Evolutionary conservation across 2,888 invertebrate genomes (phyloP).

Genomic region (Oscheius sp.): DNA sequence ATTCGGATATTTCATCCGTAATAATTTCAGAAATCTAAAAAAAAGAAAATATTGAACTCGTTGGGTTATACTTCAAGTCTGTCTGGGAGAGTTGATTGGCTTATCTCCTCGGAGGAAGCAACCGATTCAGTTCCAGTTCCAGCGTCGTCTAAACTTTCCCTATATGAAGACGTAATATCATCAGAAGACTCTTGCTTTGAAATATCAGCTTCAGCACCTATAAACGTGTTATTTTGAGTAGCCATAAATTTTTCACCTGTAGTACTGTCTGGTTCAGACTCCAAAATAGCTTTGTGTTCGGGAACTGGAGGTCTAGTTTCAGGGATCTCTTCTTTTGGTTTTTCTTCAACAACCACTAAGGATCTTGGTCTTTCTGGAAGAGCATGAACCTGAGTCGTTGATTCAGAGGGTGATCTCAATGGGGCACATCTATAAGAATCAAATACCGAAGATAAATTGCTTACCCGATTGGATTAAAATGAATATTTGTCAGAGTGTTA

Average conservation of each 20-base stretch:
- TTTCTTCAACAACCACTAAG: not conserved
- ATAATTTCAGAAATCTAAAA: conserved; percentile 46
- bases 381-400: conserved; percentile 46
- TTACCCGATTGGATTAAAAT: conserved; percentile 49
- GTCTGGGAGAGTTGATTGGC: conserved; percentile 48
- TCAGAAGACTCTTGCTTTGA: conserved; percentile 44
- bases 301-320: conserved; percentile 16
- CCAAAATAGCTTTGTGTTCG: not conserved
- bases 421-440: conserved; percentile 27
- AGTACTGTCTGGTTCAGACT: conserved; percentile 19
- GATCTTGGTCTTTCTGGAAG: conserved; percentile 31
- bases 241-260: not conserved
- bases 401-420: conserved; percentile 39
- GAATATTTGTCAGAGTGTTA: conserved; percentile 56
- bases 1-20: conserved; percentile 34
- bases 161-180: conserved; percentile 43
- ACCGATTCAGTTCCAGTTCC: conserved; percentile 26
- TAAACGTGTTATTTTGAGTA: not conserved
- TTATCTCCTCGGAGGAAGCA: conserved; percentile 29
- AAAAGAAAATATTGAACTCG: not conserved
- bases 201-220: conserved; percentile 28
- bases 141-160: conserved; percentile 42
- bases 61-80: conserved; percentile 35
- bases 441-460: not conserved
- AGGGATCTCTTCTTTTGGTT: not conserved